Percentiles rank a stretch among this genome's conserved stretches.
Evolutionary conservation across 2,113 vertebrate genomes (phyloP).

Genomic region (Eudorcas thomsonii): DNA sequence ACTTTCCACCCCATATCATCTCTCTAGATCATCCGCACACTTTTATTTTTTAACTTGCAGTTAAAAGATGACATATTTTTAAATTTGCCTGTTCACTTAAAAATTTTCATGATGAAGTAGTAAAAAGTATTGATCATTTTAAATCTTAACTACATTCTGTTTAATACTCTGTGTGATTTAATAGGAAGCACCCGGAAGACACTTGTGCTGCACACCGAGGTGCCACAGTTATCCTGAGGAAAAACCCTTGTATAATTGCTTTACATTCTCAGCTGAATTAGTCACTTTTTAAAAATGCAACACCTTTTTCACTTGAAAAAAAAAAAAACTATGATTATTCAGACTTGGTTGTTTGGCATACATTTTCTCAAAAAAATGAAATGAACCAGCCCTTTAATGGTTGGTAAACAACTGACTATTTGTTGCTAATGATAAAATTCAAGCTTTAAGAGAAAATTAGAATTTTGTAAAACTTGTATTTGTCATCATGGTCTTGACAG

Average conservation of each 20-base stretch:
- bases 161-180: constrained; percentile 7
- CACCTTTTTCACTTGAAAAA: not conserved
- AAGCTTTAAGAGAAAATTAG: not conserved
- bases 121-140: not conserved
- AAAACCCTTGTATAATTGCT: not conserved
- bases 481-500: not conserved
- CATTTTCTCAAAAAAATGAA: not conserved
- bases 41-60: not conserved
- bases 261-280: not conserved
- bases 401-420: not conserved
- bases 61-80: not conserved
- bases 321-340: not conserved
- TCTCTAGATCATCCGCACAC: too few species aligned
- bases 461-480: not conserved
- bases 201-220: not conserved
- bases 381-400: not conserved
- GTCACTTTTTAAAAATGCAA: not conserved
- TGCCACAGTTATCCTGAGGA: not conserved
- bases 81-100: not conserved
- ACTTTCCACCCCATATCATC: too few species aligned
- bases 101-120: not conserved
- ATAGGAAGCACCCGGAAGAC: not conserved
- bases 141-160: not conserved
- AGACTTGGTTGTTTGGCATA: not conserved
- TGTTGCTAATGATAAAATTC: not conserved